A percentile compares a stretch with the other conserved stretches of the same genome.
phyloP scores from a whole-genome alignment of 2,797 vertebrate genomes.

The Tamandua tetradactyla region DNA sequence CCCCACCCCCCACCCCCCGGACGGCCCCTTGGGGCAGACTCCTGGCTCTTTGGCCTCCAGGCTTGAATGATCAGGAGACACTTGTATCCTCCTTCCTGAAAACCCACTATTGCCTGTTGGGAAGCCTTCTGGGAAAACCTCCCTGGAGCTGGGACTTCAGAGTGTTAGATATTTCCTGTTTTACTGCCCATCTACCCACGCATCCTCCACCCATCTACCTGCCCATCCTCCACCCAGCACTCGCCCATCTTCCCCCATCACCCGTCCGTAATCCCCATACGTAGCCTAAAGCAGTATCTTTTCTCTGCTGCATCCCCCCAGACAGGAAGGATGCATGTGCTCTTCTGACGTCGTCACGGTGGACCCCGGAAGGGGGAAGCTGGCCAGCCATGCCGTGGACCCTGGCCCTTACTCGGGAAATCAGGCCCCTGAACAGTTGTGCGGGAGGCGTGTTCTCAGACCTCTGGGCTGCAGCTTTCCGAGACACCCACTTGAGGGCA shows the following conservation, averaged over 20 bases:
- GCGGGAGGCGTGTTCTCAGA: rapidly evolving
- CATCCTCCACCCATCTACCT: rapidly evolving
- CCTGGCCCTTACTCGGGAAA: not conserved
- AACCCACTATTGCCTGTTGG: not conserved
- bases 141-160: not conserved
- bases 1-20: rapidly evolving
- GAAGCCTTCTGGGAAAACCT: not conserved
- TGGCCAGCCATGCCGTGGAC: not conserved
- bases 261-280: rapidly evolving
- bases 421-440: not conserved
- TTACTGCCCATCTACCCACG: not conserved
- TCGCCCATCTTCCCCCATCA: rapidly evolving
- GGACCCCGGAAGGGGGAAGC: not conserved
- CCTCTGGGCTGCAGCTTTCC: not conserved
- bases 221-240: rapidly evolving
- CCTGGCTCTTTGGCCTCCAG: rapidly evolving
- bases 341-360: not conserved
- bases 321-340: not conserved
- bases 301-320: not conserved
- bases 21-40: not conserved
- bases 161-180: not conserved
- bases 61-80: not conserved
- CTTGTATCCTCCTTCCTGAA: not conserved
- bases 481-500: too few relatives aligned
- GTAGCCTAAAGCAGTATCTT: too few relatives aligned